Percentiles rank a stretch among this genome's conserved stretches.
These are phyloP conservation scores for Cyphomyrmex costatus DNA, from an alignment of 1,140 invertebrate species.

Conservation along the genomic window DNA sequence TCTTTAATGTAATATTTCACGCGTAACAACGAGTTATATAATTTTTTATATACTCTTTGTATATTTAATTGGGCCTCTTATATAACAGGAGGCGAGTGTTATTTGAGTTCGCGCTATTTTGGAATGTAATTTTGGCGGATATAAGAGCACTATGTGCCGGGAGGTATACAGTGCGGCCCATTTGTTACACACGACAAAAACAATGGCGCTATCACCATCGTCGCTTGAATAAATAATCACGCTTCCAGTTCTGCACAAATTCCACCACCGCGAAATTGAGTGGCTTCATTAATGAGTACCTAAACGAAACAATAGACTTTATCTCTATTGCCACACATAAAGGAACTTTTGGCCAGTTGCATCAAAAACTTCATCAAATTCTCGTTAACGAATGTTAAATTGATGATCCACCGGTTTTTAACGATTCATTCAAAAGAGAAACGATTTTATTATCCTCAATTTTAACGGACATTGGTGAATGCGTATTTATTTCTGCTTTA, in stretches of 20 bases:
- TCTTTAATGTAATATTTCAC: background rate
- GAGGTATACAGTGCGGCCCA: constrained; percentile 12
- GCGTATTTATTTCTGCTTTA: background rate
- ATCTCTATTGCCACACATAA: constrained; percentile 48
- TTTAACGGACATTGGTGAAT: constrained; percentile 1
- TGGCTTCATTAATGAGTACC: constrained; percentile 58
- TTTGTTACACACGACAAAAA: constrained; percentile 74
- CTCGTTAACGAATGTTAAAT: constrained; percentile 55
- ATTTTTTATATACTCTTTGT: background rate
- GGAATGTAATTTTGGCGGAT: constrained; percentile 68
- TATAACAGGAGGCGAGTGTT: constrained; percentile 63
- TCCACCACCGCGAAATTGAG: constrained; percentile 56
- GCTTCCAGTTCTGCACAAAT: constrained; percentile 50
- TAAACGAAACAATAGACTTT: constrained; percentile 62
- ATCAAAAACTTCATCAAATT: constrained; percentile 55
- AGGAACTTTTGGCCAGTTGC: constrained; percentile 30
- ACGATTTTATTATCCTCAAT: constrained; percentile 3
- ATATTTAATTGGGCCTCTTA: constrained; percentile 52
- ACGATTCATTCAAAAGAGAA: constrained; percentile 5
- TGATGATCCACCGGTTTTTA: constrained; percentile 27
- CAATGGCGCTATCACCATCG: constrained; percentile 67
- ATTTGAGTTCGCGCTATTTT: constrained; percentile 61
- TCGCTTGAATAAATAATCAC: constrained; percentile 74
- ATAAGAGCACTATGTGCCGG: constrained; percentile 52
- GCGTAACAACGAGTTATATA: background rate